phyloP scores from a whole-genome alignment of 1,140 invertebrate species.

The Pachypsylla venusta region DNA sequence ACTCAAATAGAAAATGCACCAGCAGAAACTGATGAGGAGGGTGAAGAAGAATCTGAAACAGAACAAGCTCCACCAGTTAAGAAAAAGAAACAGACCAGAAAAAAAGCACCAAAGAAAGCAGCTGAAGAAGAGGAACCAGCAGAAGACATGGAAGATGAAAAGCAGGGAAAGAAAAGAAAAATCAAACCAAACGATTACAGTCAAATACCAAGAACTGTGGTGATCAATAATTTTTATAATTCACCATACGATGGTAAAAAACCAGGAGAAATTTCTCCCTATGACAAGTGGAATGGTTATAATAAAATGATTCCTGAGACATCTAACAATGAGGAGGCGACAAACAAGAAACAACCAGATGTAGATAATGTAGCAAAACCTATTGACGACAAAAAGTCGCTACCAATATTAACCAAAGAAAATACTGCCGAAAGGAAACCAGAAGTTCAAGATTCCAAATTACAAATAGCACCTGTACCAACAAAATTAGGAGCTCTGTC shows the following conservation, averaged over 20 bases:
- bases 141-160: neutral
- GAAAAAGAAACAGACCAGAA: neutral
- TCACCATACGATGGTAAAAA: neutral
- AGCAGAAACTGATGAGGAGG: neutral
- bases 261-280: neutral
- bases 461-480: no score
- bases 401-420: no score
- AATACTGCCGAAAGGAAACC: no score
- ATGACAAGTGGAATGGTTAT: slow-evolving; percentile 1
- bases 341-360: no score
- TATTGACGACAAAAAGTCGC: no score
- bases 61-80: neutral
- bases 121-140: neutral
- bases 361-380: no score
- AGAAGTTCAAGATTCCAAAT: no score
- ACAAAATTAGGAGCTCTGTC: no score
- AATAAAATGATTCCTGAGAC: slow-evolving; percentile 5
- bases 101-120: neutral
- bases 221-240: slow-evolving; percentile 6
- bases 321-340: no score
- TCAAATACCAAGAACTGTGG: neutral
- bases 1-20: neutral
- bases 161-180: slow-evolving; percentile 8
- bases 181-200: neutral
- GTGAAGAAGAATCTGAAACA: neutral